Conservation (phyloP, 2,797 vertebrate genomes). For the Tamandua tetradactyla region DNA sequence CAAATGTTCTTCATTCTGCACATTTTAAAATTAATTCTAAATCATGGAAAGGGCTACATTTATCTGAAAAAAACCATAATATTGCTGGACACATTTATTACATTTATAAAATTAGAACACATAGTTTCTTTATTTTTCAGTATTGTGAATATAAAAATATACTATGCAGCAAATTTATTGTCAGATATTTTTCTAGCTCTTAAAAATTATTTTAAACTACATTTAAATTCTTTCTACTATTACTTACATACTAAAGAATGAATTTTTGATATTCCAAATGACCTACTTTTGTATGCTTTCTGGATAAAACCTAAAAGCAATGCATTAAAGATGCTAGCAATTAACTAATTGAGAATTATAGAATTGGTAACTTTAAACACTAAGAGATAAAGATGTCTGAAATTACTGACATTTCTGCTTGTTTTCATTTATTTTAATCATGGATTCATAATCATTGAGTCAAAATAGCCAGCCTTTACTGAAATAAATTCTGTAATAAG, state of each 20-base stretch:
- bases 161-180: not conserved
- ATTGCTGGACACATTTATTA: not conserved
- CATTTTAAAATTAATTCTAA: not conserved
- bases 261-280: slow-evolving; percentile 8
- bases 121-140: slow-evolving; percentile 4
- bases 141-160: not conserved
- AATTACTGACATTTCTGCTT: not conserved
- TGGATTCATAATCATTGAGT: not conserved
- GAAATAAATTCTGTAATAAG: not conserved
- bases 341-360: slow-evolving; percentile 28
- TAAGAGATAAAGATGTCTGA: slow-evolving; percentile 29
- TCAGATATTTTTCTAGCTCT: not conserved
- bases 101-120: not conserved
- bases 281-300: not conserved
- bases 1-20: not conserved
- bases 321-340: not conserved
- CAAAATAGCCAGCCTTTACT: not conserved
- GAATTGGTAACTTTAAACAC: not conserved
- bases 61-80: not conserved
- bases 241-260: not conserved
- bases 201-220: slow-evolving; percentile 1
- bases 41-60: not conserved
- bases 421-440: slow-evolving; percentile 43
- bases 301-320: not conserved
- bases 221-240: slow-evolving; percentile 11